phyloP scores from a whole-genome alignment of 2,888 invertebrate genomes.

The Drosophila fulvimacula region DNA sequence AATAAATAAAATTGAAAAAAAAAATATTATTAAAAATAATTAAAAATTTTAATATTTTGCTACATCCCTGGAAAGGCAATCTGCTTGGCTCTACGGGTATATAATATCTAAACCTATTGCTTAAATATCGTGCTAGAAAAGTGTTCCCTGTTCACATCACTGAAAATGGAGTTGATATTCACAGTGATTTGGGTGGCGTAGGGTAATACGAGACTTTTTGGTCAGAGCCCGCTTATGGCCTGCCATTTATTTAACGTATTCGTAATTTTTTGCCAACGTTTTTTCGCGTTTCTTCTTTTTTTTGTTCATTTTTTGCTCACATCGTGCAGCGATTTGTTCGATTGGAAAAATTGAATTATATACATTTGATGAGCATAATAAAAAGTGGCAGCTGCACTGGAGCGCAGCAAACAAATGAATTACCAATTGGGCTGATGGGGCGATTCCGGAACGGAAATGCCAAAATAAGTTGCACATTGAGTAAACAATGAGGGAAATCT shows the following conservation, averaged over 20 bases:
- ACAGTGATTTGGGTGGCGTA: background rate
- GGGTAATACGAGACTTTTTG: slow-evolving; percentile 15
- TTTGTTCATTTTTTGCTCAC: slow-evolving; percentile 20
- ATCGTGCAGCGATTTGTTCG: slow-evolving; percentile 61
- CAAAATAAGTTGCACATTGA: background rate
- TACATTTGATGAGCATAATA: slow-evolving; percentile 72
- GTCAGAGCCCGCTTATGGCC: slow-evolving; percentile 48
- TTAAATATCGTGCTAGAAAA: background rate
- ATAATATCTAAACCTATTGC: background rate
- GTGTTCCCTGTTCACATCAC: background rate
- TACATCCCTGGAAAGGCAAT: too few relatives aligned
- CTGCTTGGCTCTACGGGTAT: too few relatives aligned
- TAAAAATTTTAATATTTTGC: too few relatives aligned
- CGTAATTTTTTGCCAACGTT: slow-evolving; percentile 39
- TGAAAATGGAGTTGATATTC: slow-evolving; percentile 10
- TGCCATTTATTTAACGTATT: slow-evolving; percentile 75
- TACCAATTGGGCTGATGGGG: slow-evolving; percentile 17
- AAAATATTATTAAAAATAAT: too few relatives aligned
- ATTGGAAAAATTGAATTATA: slow-evolving; percentile 80
- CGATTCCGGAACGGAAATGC: slow-evolving; percentile 2
- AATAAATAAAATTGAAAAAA: too few relatives aligned
- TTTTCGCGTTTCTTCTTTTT: background rate
- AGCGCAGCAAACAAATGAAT: slow-evolving; percentile 40
- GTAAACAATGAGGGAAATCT: background rate
- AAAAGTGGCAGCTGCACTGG: slow-evolving; percentile 66